Percentiles rank a stretch among this genome's conserved stretches.
phyloP scores from a whole-genome alignment of 53 echinoderm and acorn worm genomes.

The Temnopleurus reevesii region DNA sequence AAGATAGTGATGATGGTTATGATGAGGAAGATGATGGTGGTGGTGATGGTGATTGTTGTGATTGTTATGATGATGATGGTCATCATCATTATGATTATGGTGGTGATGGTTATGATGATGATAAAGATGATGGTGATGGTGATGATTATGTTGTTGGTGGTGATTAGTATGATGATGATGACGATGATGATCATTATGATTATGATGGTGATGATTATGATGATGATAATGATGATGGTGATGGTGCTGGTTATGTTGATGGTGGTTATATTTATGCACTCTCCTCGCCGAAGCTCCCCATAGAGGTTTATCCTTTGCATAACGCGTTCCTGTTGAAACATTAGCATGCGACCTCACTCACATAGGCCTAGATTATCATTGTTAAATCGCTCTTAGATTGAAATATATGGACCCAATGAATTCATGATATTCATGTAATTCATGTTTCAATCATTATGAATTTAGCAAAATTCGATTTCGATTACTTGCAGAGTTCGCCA shows the following conservation, averaged over 20 bases:
- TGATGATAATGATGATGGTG: neutral
- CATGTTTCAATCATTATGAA: too few species aligned
- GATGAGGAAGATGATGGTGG: neutral
- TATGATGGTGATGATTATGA: neutral
- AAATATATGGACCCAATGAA: too few species aligned
- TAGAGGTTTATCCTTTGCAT: too few species aligned
- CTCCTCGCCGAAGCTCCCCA: too few species aligned
- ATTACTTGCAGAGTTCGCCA: too few species aligned
- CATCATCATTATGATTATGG: conserved; percentile 2
- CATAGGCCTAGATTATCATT: too few species aligned
- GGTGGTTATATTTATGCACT: neutral
- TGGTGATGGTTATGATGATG: neutral
- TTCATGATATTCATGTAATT: too few species aligned
- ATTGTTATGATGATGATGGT: neutral
- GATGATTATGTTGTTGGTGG: neutral
- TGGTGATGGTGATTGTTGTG: neutral
- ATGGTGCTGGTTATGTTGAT: neutral
- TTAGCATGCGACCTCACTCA: too few species aligned
- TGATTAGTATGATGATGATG: conserved; percentile 19
- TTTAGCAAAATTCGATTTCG: too few species aligned
- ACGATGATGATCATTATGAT: neutral
- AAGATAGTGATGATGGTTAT: neutral
- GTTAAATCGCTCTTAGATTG: too few species aligned
- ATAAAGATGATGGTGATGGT: neutral
- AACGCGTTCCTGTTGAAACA: too few species aligned